Conservation (phyloP, 2,797 vertebrate genomes). For the Malacoctenus gilli region DNA sequence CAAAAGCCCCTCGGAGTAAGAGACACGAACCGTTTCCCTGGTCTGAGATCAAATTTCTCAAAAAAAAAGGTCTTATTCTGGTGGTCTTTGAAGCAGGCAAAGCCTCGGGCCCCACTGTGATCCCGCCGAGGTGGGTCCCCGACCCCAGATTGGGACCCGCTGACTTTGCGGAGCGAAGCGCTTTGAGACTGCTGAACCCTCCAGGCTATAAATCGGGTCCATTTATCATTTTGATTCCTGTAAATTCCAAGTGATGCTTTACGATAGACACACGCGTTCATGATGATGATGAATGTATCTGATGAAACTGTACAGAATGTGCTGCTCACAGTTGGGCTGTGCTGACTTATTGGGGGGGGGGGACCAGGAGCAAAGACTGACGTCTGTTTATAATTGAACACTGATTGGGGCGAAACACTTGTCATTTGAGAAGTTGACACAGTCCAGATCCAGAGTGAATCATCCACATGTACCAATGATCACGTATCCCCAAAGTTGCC, state of each 20-base stretch:
- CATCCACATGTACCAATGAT: background rate
- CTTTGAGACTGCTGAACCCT: too few relatives aligned
- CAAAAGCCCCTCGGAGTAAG: too few relatives aligned
- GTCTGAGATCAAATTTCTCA: too few relatives aligned
- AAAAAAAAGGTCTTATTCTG: too few relatives aligned
- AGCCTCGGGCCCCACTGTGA: too few relatives aligned
- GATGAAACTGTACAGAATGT: constrained; percentile 22
- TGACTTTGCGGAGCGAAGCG: too few relatives aligned
- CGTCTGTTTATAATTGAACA: constrained; percentile 18
- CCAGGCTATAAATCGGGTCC: too few relatives aligned
- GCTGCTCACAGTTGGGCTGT: constrained; percentile 7
- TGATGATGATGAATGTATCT: constrained; percentile 54
- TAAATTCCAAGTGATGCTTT: constrained; percentile 6
- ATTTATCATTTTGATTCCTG: constrained; percentile 2
- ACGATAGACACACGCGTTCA: constrained; percentile 17
- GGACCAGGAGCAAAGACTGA: constrained; percentile 24
- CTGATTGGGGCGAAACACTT: constrained; percentile 41
- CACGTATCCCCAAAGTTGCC: background rate
- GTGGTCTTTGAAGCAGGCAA: too few relatives aligned
- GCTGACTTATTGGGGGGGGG: background rate
- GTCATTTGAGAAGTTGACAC: constrained; percentile 24
- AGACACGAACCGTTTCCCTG: too few relatives aligned
- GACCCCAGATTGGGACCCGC: too few relatives aligned
- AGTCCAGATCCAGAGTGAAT: constrained; percentile 14
- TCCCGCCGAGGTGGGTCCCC: too few relatives aligned